A percentile compares a stretch with the other conserved stretches of the same genome.
phyloP scores from a whole-genome alignment of 2,797 vertebrate genomes.

The Amblyraja radiata region DNA sequence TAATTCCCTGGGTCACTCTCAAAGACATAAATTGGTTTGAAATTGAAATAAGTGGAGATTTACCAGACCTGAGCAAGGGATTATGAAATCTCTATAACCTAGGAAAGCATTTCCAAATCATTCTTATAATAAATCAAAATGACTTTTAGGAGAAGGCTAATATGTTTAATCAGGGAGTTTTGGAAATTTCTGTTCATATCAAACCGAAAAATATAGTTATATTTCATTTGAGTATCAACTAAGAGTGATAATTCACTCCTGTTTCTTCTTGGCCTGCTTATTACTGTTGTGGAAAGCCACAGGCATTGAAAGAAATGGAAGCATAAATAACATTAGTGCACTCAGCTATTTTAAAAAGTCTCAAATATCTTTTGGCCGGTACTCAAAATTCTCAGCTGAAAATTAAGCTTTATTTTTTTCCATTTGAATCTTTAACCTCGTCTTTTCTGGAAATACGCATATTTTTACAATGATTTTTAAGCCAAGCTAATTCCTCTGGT shows the following conservation, averaged over 20 bases:
- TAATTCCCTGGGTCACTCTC: slow-evolving; percentile 93
- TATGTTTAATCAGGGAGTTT: slow-evolving; percentile 80
- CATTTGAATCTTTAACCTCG: slow-evolving; percentile 65
- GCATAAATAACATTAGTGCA: slow-evolving; percentile 59
- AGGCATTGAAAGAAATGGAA: slow-evolving; percentile 52
- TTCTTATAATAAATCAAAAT: slow-evolving; percentile 79
- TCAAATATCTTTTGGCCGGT: slow-evolving; percentile 65
- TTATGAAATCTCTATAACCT: slow-evolving; percentile 86
- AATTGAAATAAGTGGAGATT: slow-evolving; percentile 77
- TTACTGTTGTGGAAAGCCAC: slow-evolving; percentile 58
- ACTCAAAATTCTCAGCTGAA: slow-evolving; percentile 62
- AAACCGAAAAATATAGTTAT: slow-evolving; percentile 82
- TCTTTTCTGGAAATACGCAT: slow-evolving; percentile 57
- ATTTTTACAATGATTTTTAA: slow-evolving; percentile 53
- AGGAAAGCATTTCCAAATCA: slow-evolving; percentile 82
- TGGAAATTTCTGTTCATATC: slow-evolving; percentile 90
- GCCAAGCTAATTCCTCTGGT: slow-evolving; percentile 1
- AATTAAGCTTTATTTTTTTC: slow-evolving; percentile 68
- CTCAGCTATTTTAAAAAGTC: slow-evolving; percentile 55
- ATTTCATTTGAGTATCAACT: slow-evolving; percentile 85
- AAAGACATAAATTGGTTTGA: slow-evolving; percentile 94
- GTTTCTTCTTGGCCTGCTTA: slow-evolving; percentile 61
- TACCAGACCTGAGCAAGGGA: slow-evolving; percentile 90
- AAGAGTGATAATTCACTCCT: slow-evolving; percentile 59
- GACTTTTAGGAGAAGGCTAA: slow-evolving; percentile 75